Conservation (phyloP, 2,888 invertebrate species). For the Eulithis testata region DNA sequence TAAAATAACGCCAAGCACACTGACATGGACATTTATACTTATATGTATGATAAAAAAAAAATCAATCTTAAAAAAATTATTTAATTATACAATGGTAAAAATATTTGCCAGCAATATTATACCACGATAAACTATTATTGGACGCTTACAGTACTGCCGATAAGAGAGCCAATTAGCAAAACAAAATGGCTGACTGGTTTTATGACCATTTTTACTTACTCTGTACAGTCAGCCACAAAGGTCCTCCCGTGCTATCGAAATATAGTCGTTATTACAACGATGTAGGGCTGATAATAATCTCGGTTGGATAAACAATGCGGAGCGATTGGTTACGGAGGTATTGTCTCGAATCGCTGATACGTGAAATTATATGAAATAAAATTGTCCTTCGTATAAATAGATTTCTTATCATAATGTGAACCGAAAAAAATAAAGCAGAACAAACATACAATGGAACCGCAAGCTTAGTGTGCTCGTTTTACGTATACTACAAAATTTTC, state of each 20-base stretch:
- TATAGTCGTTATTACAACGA: slow-evolving; percentile 30
- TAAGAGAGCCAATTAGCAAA: slow-evolving; percentile 75
- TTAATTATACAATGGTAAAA: slow-evolving; percentile 46
- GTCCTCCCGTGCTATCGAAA: slow-evolving; percentile 12
- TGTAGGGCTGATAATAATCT: slow-evolving; percentile 31
- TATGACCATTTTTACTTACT: slow-evolving; percentile 60
- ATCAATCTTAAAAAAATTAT: slow-evolving; percentile 19
- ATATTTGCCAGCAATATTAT: slow-evolving; percentile 57
- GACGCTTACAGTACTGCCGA: slow-evolving; percentile 66
- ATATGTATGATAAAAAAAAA: no score
- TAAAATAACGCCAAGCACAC: neutral
- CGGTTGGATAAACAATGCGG: slow-evolving; percentile 48
- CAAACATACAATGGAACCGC: neutral
- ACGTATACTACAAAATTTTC: no score
- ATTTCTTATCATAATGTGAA: slow-evolving; percentile 25
- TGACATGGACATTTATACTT: neutral
- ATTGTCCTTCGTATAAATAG: slow-evolving; percentile 44
- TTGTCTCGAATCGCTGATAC: slow-evolving; percentile 57
- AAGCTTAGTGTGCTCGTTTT: neutral
- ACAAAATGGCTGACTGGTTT: slow-evolving; percentile 59
- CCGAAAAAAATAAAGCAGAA: neutral
- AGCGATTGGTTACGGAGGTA: slow-evolving; percentile 55
- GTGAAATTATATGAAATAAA: slow-evolving; percentile 55
- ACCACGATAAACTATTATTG: slow-evolving; percentile 70
- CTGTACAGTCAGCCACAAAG: slow-evolving; percentile 24